Evolutionary conservation across 2,113 vertebrate species (phyloP).

Genomic region (Phylloscopus trochiloides): DNA sequence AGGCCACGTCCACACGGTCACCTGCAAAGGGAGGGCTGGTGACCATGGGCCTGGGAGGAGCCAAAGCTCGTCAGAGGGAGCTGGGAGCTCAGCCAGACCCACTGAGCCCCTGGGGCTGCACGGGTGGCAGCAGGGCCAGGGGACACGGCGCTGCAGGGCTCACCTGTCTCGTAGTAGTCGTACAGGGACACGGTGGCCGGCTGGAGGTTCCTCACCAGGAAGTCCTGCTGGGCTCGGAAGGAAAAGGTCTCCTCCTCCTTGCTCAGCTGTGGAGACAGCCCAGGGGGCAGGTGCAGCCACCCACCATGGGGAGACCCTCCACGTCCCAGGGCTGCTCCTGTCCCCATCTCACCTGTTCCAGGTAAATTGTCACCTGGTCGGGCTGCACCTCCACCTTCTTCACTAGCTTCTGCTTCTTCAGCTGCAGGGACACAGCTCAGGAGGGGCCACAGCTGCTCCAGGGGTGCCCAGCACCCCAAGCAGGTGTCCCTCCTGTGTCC

Average conservation of each 20-base stretch:
- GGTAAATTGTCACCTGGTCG: constrained; percentile 31
- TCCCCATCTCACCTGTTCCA: constrained; percentile 41
- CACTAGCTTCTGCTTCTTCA: constrained; percentile 3
- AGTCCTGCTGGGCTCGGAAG: not conserved
- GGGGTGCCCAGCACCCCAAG: not conserved
- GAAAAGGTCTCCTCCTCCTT: not conserved
- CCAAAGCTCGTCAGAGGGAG: accelerated
- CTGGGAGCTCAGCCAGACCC: not conserved
- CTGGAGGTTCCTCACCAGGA: constrained; percentile 14
- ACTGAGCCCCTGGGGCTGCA: too few relatives aligned
- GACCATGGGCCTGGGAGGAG: not conserved
- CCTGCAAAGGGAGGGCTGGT: not conserved
- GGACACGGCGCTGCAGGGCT: accelerated
- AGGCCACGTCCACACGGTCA: constrained; percentile 19
- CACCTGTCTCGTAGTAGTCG: constrained; percentile 42
- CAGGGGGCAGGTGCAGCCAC: not conserved
- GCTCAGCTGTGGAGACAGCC: not conserved
- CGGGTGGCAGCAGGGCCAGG: not conserved
- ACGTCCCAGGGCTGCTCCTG: accelerated
- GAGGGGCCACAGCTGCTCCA: not conserved
- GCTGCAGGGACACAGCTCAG: not conserved
- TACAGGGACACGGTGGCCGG: not conserved
- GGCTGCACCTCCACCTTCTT: constrained; percentile 50
- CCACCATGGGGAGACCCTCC: accelerated
- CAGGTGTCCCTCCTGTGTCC: not conserved